Base-by-base conservation (phyloP, 1,140 invertebrate genomes). In the Dendrolimus kikuchii region DNA sequence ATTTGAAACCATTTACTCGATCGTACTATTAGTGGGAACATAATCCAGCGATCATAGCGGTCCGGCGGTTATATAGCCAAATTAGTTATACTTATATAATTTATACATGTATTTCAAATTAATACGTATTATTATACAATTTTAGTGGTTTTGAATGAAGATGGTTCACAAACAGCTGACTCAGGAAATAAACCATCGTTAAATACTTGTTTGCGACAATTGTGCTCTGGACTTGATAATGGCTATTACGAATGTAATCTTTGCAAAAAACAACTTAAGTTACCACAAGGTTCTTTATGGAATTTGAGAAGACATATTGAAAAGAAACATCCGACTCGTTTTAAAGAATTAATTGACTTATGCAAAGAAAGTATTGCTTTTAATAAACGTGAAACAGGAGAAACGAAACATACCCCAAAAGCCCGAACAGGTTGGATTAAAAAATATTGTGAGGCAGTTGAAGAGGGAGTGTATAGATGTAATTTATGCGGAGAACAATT, bases 301-400 rank as follows among this genome's bases (percentile, higher is more conserved):
- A 51, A 51, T 23, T 43, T 51, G 49, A 51, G 44, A 42, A 23
- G 49, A 36, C 49, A 51, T 36, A 23, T 51, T n/a, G 9, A 37
- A 5, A 7, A 7, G 6, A 51, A 51, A 43, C 49, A 51, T 43
- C 49, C 49, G 9, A 7, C 8, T 43, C 3, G 7, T n/a, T 51
- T 43, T 51, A 23, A 51, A 37, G 5, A 23, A 8, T 10, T 43
- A 51, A 43, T 51, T 36, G 38, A 40, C 9, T 23, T 23, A 23
- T 23, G 23, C 23, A 23, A 23, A 23, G 42, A 23, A 23, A 23
- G 23, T 23, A 23, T 23, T 23, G 23, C 23, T 23, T 23, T 23
- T 23, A 23, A 23, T 23, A 23, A 23, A 23, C 23, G 23, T 23
- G 23, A 3, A 23, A 23, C 23, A 23, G 23, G 23, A 2, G 23